A percentile compares a stretch with the other conserved stretches of the same genome.
phyloP scores from a whole-genome alignment of 1,140 invertebrate species.

The Drosophila triauraria region DNA sequence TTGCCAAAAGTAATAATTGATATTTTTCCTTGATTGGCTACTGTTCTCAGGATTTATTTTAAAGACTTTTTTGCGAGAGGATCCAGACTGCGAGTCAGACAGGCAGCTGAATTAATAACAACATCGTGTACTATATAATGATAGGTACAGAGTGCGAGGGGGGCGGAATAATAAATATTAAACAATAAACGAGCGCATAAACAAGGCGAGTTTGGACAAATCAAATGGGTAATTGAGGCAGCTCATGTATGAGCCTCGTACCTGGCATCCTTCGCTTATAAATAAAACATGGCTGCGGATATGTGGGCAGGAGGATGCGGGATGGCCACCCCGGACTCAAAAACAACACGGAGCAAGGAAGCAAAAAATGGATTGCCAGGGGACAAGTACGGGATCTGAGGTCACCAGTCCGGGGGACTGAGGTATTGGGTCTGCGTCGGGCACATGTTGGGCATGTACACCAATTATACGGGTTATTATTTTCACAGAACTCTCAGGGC shows the following conservation, averaged over 20 bases:
- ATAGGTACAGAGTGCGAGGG: neutral
- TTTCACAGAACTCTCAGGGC: constrained; percentile 53
- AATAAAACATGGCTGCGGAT: constrained; percentile 70
- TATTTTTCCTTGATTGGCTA: no score
- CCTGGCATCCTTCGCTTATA: constrained; percentile 48
- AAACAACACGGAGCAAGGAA: constrained; percentile 33
- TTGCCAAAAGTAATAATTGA: neutral
- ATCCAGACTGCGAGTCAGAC: neutral
- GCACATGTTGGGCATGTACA: constrained; percentile 69
- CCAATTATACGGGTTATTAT: constrained; percentile 83
- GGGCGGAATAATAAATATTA: constrained; percentile 37
- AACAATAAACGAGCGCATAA: constrained; percentile 53
- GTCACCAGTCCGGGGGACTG: constrained; percentile 2
- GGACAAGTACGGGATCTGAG: constrained; percentile 25
- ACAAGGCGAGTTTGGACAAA: constrained; percentile 45
- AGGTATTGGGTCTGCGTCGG: constrained; percentile 27
- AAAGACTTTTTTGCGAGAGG: neutral
- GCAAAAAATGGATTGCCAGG: constrained; percentile 31
- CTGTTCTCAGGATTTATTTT: neutral
- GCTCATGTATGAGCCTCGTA: constrained; percentile 25
- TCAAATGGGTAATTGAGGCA: constrained; percentile 60
- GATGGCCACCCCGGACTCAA: constrained; percentile 7
- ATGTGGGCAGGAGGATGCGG: constrained; percentile 48
- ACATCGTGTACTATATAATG: constrained; percentile 7
- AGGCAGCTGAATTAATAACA: constrained; percentile 28